phyloP scores from a whole-genome alignment of 2,888 invertebrate genomes.

The Nephrotoma appendiculata region DNA sequence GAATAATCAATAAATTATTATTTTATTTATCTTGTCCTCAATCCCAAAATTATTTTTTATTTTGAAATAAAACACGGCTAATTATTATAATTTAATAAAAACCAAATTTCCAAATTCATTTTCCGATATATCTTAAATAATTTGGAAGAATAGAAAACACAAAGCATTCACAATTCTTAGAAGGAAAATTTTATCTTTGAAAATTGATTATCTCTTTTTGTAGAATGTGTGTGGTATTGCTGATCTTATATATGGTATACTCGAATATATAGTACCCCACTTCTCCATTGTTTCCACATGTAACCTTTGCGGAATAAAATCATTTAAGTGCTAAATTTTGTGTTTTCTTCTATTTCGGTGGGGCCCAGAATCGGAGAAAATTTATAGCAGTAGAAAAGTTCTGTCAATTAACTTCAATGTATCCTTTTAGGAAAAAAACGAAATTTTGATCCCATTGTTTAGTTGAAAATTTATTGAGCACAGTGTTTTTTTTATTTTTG shows the following conservation, averaged over 20 bases:
- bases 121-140: background rate
- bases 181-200: background rate
- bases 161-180: background rate
- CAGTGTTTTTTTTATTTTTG: background rate
- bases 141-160: background rate
- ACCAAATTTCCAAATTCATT: background rate
- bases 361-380: background rate
- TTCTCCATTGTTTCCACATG: background rate
- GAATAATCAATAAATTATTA: background rate
- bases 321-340: background rate
- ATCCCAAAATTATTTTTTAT: background rate
- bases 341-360: background rate
- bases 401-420: background rate
- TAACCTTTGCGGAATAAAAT: background rate
- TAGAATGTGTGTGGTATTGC: background rate
- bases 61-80: background rate
- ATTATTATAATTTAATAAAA: background rate
- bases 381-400: background rate
- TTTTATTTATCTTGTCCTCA: background rate
- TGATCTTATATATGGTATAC: background rate
- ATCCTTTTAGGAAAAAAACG: background rate
- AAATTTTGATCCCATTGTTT: background rate
- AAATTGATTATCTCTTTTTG: background rate
- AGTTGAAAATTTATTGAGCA: background rate
- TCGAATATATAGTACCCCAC: background rate